Conservation (phyloP, 2,888 invertebrate genomes). For the Euphydryas editha region DNA sequence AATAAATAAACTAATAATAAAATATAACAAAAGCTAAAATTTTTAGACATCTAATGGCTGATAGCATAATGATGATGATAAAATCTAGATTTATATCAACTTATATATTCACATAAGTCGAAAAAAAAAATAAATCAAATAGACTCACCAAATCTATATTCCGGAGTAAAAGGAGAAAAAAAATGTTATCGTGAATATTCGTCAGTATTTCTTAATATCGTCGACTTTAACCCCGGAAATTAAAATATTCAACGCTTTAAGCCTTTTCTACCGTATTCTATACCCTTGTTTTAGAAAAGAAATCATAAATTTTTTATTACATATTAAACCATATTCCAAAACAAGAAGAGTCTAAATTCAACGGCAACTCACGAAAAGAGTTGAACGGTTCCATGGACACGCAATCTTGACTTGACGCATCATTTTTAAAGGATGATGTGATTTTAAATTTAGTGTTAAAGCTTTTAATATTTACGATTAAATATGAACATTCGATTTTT, state of each 20-base stretch:
- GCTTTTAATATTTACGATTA: not conserved
- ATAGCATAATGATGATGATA: no score
- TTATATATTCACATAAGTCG: no score
- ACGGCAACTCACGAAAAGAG: constrained; percentile 10
- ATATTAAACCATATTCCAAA: constrained; percentile 15
- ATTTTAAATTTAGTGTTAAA: constrained; percentile 16
- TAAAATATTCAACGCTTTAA: constrained; percentile 42
- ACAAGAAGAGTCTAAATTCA: not conserved
- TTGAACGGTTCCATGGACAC: constrained; percentile 21
- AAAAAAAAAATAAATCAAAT: constrained; percentile 21
- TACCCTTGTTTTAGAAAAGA: constrained; percentile 35
- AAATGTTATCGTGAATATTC: constrained; percentile 39
- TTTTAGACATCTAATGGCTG: no score
- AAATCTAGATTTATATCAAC: no score
- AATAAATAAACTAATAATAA: no score
- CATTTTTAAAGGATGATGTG: constrained; percentile 23
- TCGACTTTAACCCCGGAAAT: constrained; percentile 42
- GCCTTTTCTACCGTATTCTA: constrained; percentile 39
- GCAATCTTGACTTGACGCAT: constrained; percentile 33
- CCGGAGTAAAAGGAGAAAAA: constrained; percentile 33
- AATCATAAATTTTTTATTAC: not conserved
- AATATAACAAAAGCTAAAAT: no score
- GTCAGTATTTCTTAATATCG: constrained; percentile 43
- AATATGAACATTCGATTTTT: not conserved
- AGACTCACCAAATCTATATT: constrained; percentile 29